Percentiles rank a stretch among this genome's conserved stretches.
phyloP scores from a whole-genome alignment of 2,113 vertebrate genomes.

The Chloropsis hardwickii region DNA sequence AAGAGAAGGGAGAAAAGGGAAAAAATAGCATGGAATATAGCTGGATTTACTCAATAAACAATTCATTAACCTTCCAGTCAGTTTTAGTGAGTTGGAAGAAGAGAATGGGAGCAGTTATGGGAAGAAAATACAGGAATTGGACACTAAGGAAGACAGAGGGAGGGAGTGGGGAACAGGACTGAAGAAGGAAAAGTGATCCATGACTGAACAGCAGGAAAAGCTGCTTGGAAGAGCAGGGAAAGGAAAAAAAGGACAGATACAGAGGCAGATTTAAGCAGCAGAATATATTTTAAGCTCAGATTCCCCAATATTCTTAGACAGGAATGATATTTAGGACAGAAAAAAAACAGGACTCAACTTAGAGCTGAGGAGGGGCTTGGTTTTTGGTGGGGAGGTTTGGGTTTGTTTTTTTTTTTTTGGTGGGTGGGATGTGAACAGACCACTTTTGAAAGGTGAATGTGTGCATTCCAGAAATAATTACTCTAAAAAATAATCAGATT shows the following conservation, averaged over 20 bases:
- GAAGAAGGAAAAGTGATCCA: background rate
- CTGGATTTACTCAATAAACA: background rate
- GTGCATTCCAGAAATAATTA: background rate
- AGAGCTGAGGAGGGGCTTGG: background rate
- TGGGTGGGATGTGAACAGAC: background rate
- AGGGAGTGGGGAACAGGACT: background rate
- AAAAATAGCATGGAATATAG: background rate
- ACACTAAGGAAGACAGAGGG: background rate
- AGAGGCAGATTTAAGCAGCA: background rate
- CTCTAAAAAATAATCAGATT: background rate
- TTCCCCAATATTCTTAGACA: background rate
- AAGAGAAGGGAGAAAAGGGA: accelerated
- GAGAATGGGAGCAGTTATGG: background rate
- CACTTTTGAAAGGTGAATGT: background rate
- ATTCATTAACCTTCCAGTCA: background rate
- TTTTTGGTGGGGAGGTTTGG: background rate
- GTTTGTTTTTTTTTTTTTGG: background rate
- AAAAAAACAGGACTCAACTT: background rate
- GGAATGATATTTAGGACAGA: background rate
- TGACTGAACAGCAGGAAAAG: background rate
- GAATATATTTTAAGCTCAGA: background rate
- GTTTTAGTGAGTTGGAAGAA: background rate
- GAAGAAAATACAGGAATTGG: background rate
- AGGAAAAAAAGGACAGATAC: background rate
- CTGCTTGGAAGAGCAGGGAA: background rate